Evolutionary conservation across 2,113 vertebrate species (phyloP).

Genomic region (Rhizomys pruinosus): DNA sequence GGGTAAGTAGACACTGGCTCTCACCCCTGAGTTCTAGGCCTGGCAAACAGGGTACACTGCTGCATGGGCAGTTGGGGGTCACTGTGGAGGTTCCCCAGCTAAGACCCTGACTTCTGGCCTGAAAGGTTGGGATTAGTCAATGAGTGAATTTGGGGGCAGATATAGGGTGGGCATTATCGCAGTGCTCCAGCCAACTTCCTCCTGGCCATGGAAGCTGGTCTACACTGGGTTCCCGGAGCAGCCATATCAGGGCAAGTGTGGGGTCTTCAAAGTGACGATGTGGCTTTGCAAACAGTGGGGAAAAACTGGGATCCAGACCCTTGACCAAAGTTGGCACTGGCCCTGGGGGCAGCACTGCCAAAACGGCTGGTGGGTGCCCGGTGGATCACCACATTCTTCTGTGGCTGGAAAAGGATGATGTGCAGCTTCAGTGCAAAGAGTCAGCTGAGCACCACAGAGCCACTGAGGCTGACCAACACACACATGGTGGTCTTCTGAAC

Average conservation of each 20-base stretch:
- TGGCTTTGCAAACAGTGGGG: conserved; percentile 96
- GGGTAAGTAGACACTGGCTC: not conserved
- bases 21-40: not conserved
- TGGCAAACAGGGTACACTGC: not conserved
- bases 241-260: not conserved
- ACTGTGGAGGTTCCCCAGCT: not conserved
- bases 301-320: conserved; percentile 92
- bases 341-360: conserved; percentile 89
- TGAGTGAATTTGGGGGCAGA: not conserved
- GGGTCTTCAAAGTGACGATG: conserved; percentile 93
- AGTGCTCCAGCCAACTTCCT: conserved; percentile 67
- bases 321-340: conserved; percentile 91
- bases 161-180: conserved; percentile 54
- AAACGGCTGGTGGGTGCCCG: conserved; percentile 92
- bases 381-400: conserved; percentile 96
- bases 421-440: conserved; percentile 93
- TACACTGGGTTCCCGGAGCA: conserved; percentile 10
- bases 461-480: conserved; percentile 97
- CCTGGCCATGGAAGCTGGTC: not conserved
- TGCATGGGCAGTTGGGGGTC: not conserved
- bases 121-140: not conserved
- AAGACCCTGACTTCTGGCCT: conserved; percentile 34
- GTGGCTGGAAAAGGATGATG: conserved; percentile 99
- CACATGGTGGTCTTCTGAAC: conserved; percentile 99
- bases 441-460: conserved; percentile 95